A percentile compares a stretch with the other conserved stretches of the same genome.
Evolutionary conservation across 1,140 invertebrate species (phyloP).

Genomic region (Drosophila auraria): DNA sequence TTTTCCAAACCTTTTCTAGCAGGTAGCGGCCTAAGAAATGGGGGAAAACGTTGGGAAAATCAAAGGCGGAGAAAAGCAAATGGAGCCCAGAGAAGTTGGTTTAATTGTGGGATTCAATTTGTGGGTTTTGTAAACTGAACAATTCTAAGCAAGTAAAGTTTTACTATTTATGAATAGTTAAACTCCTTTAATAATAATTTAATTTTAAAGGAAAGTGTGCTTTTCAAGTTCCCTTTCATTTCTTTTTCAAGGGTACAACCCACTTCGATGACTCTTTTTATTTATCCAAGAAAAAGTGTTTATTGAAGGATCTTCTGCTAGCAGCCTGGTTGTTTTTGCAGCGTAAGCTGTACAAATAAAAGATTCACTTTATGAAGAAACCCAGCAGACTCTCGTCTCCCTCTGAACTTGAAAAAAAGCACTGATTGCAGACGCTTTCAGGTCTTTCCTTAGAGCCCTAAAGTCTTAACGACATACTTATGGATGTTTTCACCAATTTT

Average conservation of each 20-base stretch:
- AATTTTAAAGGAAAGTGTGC: background rate
- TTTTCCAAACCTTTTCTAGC: slow-evolving; percentile 13
- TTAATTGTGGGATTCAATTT: slow-evolving; percentile 19
- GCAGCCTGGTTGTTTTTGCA: slow-evolving; percentile 51
- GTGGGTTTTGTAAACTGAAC: background rate
- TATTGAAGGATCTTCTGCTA: slow-evolving; percentile 44
- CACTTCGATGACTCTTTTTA: slow-evolving; percentile 7
- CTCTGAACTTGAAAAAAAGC: slow-evolving; percentile 19
- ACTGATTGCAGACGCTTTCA: slow-evolving; percentile 11
- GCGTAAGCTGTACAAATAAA: slow-evolving; percentile 67
- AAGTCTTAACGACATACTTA: slow-evolving; percentile 31
- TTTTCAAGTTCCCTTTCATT: slow-evolving; percentile 1
- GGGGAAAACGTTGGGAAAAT: slow-evolving; percentile 21
- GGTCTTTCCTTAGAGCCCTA: background rate
- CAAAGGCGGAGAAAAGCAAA: slow-evolving; percentile 3
- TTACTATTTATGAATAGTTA: background rate
- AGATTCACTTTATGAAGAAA: slow-evolving; percentile 6
- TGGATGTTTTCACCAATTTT: slow-evolving; percentile 41
- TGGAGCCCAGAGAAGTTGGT: slow-evolving; percentile 3
- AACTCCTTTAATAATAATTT: background rate
- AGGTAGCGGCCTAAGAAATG: slow-evolving; percentile 9
- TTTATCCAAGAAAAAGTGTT: slow-evolving; percentile 57
- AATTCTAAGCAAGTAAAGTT: background rate
- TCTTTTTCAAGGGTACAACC: slow-evolving; percentile 8
- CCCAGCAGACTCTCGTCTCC: background rate